Evolutionary conservation across 2,797 vertebrate genomes (phyloP), one percentile per base, ranked within the genome.

Genomic region (Falco peregrinus): DNA sequence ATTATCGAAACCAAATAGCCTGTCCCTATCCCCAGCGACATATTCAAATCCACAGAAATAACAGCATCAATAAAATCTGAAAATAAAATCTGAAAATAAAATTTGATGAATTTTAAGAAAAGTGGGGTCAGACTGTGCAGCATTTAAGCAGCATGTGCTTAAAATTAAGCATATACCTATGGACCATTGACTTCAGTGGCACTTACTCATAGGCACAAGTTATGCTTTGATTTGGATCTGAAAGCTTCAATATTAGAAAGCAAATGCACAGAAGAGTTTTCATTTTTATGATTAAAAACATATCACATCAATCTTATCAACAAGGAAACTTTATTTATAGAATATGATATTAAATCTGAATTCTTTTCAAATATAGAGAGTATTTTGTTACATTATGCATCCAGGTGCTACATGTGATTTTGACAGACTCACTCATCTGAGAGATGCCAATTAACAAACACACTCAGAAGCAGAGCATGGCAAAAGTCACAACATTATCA

Each of bases 361-460:
- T 93, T 94, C 78, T 81, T 95, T 94, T 96, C 92, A 94, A 96
- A 94, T 88, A 93, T 59, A 80, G 76, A 61, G 79, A 64, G 73
- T 91, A 88, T 96, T 95, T 93, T 84, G 81, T 93, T 90, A 96
- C 69, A 84, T 84, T 91, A 45, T 41, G 0, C 79, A 96, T 74
- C 83, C 90, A 96, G 96, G 88, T 94, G 87, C 87, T 87, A 80
- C 67, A 7, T 91, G 84, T 68, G 92, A 91, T 86, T 95, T 95
- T 96, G 96, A 96, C 83, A 91, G 92, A 85, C 94, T 95, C 89
- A 82, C 79, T 95, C 64, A 92, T 95, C 87, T 7, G 22, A 94
- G 93, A 95, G 90, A 67, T 96, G 95, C 85, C 96, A 97, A 96
- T 97, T 96, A 97, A 91, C 92, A 94, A 96, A 95, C 85, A 82